Evolutionary conservation across 2,113 vertebrate species (phyloP).

Genomic region (Mohoua ochrocephala): DNA sequence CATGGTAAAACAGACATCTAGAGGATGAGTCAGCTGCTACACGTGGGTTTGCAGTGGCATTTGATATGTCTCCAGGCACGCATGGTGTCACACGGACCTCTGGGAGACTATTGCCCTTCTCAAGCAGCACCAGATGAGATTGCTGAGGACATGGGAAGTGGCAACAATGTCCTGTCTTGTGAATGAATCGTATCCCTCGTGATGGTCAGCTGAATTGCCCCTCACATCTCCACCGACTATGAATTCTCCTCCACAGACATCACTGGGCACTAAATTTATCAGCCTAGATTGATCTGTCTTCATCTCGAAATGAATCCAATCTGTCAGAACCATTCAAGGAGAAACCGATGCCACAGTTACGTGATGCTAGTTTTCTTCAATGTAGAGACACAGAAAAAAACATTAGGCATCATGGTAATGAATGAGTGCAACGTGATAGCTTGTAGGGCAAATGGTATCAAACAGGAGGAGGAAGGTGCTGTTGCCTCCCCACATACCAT

Average conservation of each 20-base stretch:
- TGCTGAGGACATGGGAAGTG: neutral
- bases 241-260: neutral
- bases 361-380: neutral
- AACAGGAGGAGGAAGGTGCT: neutral
- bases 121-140: neutral
- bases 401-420: neutral
- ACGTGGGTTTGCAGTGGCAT: neutral
- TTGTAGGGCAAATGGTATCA: neutral
- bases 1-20: neutral
- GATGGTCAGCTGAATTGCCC: neutral
- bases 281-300: neutral
- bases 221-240: accelerated
- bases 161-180: neutral
- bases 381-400: neutral
- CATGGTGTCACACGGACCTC: neutral
- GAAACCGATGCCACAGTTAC: neutral
- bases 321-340: neutral
- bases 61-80: neutral
- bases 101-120: neutral
- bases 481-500: neutral
- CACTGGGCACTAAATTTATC: neutral
- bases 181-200: neutral
- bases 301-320: neutral
- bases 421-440: neutral
- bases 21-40: neutral